Evolutionary conservation across 2,113 vertebrate species (phyloP), one percentile per base, ranked within the genome.

Genomic region (Pycnonotus jocosus): DNA sequence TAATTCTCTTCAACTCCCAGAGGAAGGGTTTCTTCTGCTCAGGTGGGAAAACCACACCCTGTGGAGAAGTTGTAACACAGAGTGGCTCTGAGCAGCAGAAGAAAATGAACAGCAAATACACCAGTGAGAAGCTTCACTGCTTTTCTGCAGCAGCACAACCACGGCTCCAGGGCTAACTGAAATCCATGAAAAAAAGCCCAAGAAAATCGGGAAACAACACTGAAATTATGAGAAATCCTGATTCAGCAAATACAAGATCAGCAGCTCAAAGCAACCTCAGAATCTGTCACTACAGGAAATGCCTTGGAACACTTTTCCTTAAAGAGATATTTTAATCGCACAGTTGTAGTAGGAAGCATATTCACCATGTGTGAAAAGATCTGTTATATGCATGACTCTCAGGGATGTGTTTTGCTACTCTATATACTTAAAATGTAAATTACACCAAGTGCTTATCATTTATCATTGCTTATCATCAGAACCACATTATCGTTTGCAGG

Each of bases 401-500:
- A 62, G 68, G 31, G 21, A 60, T 11, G 20, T 45, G 15, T 22
- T 86, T 64, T 31, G 17, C 9, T 65, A 21, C 81, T 76, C 35
- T 31, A 4, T 44, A 35, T 51, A 19, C 31, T 93, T 88, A 38
- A 8, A 84, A 84, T 51, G 33, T 74, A 93, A 76, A 77, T 71
- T 80, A 72, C 25, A 73, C n/a, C n/a, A 23, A 80, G 33, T 45
- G 45, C 33, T 76, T 47, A 56, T 33, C 33, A 33, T 77, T 92
- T 65, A 38, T 88, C 70, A 65, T 53, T 77, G 40, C 48, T 92
- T 88, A 95, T 74, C 81, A 91, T 73, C 72, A 83, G 9, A 72
- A n/a, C 19, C n/a, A 45, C 80, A 76, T 58, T 66, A 50, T 21
- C 31, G 6, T 81, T 38, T 68, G 17, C 53, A 92, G 35, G 70